These are phyloP conservation scores for Sycophaga agraensis DNA, from an alignment of 1,140 invertebrate genomes.

Conservation along the genomic window DNA sequence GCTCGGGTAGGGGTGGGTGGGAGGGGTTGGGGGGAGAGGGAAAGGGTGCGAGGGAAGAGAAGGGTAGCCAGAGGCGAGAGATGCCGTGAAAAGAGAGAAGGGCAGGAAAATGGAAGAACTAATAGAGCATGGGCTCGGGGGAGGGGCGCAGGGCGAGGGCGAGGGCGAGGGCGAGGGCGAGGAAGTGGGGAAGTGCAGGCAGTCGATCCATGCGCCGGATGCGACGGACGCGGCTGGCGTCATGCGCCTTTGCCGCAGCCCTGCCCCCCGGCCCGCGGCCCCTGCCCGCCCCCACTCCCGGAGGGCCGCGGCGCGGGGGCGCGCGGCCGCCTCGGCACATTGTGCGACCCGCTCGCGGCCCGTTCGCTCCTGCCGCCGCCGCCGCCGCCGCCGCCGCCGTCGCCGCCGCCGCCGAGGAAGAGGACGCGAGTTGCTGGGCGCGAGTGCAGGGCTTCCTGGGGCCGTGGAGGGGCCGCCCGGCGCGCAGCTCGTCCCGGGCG, in stretches of 20 bases:
- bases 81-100: no score
- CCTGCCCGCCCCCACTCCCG: background rate
- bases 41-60: background rate
- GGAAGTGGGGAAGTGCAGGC: slow-evolving; percentile 32
- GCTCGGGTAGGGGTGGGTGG: background rate
- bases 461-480: no score
- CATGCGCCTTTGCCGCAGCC: slow-evolving; percentile 43
- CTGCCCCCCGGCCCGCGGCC: background rate
- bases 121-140: slow-evolving; percentile 12
- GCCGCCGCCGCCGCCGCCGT: no score
- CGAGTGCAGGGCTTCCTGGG: no score
- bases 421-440: no score
- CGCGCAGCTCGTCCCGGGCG: no score
- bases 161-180: slow-evolving; percentile 4
- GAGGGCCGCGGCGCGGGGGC: background rate
- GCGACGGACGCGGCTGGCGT: slow-evolving; percentile 37
- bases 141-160: background rate
- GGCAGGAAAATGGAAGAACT: background rate
- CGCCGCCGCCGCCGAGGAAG: no score
- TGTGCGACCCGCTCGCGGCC: background rate
- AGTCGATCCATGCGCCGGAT: slow-evolving; percentile 53
- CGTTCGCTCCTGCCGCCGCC: background rate
- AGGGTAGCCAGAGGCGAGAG: no score
- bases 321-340: background rate
- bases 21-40: background rate